Percentiles rank a stretch among this genome's conserved stretches.
Evolutionary conservation across 2,113 vertebrate species (phyloP).

Genomic region (Pollachius pollachius): DNA sequence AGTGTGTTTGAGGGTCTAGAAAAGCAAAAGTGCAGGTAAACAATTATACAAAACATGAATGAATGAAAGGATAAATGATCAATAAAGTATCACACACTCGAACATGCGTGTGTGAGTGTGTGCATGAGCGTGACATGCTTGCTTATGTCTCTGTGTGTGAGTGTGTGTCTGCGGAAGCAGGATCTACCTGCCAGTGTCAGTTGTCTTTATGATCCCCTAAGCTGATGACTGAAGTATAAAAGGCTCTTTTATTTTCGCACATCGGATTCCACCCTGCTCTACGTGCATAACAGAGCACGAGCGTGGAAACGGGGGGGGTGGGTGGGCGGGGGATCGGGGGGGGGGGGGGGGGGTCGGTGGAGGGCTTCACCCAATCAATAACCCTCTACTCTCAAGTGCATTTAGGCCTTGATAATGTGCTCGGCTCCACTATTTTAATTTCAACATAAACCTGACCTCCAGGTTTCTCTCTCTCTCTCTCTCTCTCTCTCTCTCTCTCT

Average conservation of each 20-base stretch:
- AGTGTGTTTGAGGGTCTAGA: too few species aligned
- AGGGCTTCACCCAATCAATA: conserved; percentile 25
- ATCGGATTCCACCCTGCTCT: neutral
- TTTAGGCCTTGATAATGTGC: conserved; percentile 24
- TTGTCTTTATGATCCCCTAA: neutral
- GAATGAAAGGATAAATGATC: too few species aligned
- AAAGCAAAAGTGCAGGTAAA: too few species aligned
- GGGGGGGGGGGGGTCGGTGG: too few species aligned
- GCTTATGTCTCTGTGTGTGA: neutral
- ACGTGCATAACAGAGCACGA: conserved; percentile 17
- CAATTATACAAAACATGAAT: too few species aligned
- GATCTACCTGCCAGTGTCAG: too few species aligned
- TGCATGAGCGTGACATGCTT: neutral
- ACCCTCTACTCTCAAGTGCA: conserved; percentile 19
- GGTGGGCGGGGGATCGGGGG: too few species aligned
- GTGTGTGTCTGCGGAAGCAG: neutral
- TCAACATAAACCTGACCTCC: conserved; percentile 2
- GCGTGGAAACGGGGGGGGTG: conserved; percentile 22
- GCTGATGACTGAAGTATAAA: neutral
- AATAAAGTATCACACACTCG: too few species aligned
- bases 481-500: neutral
- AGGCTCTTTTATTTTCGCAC: conserved; percentile 11
- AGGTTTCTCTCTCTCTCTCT: neutral
- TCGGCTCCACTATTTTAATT: conserved; percentile 13
- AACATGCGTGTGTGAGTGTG: conserved; percentile 2